Evolutionary conservation across 2,113 vertebrate genomes (phyloP), one percentile per base, ranked within the genome.

Genomic region (Neodon shergylaensis): DNA sequence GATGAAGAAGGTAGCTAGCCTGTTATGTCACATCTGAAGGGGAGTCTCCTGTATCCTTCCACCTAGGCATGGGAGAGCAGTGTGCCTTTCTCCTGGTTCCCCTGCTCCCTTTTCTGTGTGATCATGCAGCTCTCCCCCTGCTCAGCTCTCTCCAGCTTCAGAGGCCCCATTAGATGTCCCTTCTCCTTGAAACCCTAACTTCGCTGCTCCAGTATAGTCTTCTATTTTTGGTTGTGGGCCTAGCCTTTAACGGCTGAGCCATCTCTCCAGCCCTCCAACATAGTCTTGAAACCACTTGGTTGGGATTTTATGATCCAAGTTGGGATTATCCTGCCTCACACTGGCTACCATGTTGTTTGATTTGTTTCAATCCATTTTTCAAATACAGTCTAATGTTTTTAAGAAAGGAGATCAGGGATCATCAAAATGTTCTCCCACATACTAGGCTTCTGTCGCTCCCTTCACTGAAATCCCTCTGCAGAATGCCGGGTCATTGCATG

Each of bases 391-490:
- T 82, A 33, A 68, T 7, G 4, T 90, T 95, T 54, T 95, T 77
- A 73, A 70, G 49, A 70, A 36, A 72, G 90, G 79, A 31, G 44
- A 86, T 70, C 11, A 1, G 54, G 58, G 92, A 47, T 72, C 88
- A 84, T 63, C 70, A 65, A 88, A 84, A 66, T 85, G 90, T 85
- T 81, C 92, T 91, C 84, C 91, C 52, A 22, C 72, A 81, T 84
- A 58, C 31, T 47, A 36, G 81, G 66, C 66, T 52, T 31, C 47
- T 14, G 1, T 61, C 4, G n/a, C 49, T 76, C 28, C 36, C 63
- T 31, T 31, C 91, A 68, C 84, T 74, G 78, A 52, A 81, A 39
- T 12, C 33, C 76, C 90, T 52, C 63, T 77, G 19, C 63, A 72
- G 72, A 94, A 61, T 72, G 36, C 65, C 31, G 10, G 42, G 39